phyloP scores from a whole-genome alignment of 2,888 invertebrate species.

The Arge pagana region DNA sequence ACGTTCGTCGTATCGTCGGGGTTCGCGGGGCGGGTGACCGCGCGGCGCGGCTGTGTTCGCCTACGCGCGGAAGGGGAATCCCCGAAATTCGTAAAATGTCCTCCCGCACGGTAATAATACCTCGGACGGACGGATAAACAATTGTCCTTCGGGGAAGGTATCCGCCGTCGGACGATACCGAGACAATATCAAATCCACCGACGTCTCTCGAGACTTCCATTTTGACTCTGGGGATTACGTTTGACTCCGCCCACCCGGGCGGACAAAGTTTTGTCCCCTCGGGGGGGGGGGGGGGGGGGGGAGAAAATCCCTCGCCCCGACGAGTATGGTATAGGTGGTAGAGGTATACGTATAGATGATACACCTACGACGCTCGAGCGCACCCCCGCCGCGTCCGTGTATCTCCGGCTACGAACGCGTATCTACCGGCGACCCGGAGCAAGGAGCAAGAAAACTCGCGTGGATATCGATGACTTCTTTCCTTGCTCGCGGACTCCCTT shows the following conservation, averaged over 20 bases:
- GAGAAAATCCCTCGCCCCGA: conserved; percentile 18
- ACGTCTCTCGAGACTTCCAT: conserved; percentile 58
- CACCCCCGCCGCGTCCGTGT: conserved; percentile 25
- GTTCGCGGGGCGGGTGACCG: conserved; percentile 23
- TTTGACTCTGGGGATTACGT: conserved; percentile 58
- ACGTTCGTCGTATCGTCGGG: conserved; percentile 24
- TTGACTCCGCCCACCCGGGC: conserved; percentile 56
- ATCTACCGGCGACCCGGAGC: conserved; percentile 45
- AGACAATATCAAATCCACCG: conserved; percentile 37
- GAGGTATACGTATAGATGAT: conserved; percentile 12
- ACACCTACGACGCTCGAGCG: conserved; percentile 8
- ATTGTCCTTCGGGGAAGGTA: conserved; percentile 40
- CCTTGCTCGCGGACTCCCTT: no score
- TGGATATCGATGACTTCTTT: conserved; percentile 56
- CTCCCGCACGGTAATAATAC: conserved; percentile 42
- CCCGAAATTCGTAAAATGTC: conserved; percentile 46
- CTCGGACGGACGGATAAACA: conserved; percentile 43
- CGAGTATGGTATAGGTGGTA: neutral
- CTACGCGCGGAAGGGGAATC: neutral
- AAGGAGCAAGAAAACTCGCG: conserved; percentile 52
- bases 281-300: conserved; percentile 20
- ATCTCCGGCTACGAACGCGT: conserved; percentile 32
- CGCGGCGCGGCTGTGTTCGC: conserved; percentile 21
- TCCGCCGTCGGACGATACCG: conserved; percentile 21
- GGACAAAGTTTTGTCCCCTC: conserved; percentile 44